Conservation (phyloP, 2,113 vertebrate genomes). For the Talpa occidentalis region DNA sequence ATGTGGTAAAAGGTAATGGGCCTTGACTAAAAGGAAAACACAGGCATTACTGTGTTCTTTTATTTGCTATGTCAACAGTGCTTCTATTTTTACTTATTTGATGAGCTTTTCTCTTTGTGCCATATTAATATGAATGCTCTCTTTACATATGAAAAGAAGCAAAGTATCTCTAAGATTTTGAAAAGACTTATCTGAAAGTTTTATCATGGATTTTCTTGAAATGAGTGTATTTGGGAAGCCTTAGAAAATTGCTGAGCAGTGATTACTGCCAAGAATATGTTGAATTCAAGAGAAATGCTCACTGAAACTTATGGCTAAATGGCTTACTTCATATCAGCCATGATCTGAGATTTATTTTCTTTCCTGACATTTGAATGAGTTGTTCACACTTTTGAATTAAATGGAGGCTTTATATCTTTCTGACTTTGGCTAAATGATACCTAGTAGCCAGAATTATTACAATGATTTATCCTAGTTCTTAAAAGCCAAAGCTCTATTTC, state of each 20-base stretch:
- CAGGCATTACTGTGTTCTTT: constrained; percentile 1
- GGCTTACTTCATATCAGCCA: constrained; percentile 46
- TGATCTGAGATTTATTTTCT: constrained; percentile 15
- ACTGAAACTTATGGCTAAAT: constrained; percentile 48
- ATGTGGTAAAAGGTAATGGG: constrained; percentile 35
- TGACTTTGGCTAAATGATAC: constrained; percentile 53
- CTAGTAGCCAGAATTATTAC: neutral
- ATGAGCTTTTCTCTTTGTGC: constrained; percentile 43
- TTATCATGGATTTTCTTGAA: constrained; percentile 43
- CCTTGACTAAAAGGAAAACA: constrained; percentile 46
- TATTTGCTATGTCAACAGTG: constrained; percentile 39
- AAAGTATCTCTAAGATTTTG: constrained; percentile 43
- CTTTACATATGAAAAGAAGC: constrained; percentile 59
- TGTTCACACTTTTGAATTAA: constrained; percentile 30
- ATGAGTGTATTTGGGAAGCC: constrained; percentile 24
- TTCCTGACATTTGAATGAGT: constrained; percentile 34
- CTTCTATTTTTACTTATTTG: constrained; percentile 67
- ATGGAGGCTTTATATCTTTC: constrained; percentile 56
- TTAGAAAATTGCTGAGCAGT: constrained; percentile 44
- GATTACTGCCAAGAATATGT: constrained; percentile 42
- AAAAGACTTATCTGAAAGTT: constrained; percentile 27
- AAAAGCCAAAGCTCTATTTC: constrained; percentile 61
- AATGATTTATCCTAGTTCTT: constrained; percentile 55
- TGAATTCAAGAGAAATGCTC: constrained; percentile 55
- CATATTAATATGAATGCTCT: constrained; percentile 61